Evolutionary conservation across 2,888 invertebrate species (phyloP).

Genomic region (Tromatobia lineatoria): DNA sequence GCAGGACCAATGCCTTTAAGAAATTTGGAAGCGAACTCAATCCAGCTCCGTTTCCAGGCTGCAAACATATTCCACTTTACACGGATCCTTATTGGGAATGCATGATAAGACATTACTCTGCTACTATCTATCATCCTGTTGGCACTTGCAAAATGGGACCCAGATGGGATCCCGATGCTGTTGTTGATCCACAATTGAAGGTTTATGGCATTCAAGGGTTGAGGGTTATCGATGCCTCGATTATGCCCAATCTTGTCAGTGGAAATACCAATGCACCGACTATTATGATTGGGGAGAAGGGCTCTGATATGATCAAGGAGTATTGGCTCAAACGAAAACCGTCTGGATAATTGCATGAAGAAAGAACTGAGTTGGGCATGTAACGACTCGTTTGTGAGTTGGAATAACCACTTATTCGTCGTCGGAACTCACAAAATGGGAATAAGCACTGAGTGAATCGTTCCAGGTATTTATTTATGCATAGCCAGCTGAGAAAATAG

Average conservation of each 20-base stretch:
- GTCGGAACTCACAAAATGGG: too few relatives aligned
- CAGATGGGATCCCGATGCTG: constrained; percentile 93
- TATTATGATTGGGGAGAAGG: constrained; percentile 97
- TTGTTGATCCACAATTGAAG: constrained; percentile 92
- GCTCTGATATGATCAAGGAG: constrained; percentile 94
- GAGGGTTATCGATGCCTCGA: constrained; percentile 94
- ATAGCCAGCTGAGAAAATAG: too few relatives aligned
- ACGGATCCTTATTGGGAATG: constrained; percentile 95
- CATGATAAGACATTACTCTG: constrained; percentile 92
- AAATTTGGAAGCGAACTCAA: constrained; percentile 91
- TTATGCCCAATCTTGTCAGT: constrained; percentile 94
- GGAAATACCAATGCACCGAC: constrained; percentile 95
- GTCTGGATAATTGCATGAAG: not conserved
- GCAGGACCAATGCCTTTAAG: constrained; percentile 92
- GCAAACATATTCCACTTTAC: constrained; percentile 89
- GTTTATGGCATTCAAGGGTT: constrained; percentile 93
- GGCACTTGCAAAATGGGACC: constrained; percentile 97
- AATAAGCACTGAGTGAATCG: too few relatives aligned
- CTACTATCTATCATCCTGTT: constrained; percentile 94
- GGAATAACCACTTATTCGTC: too few relatives aligned
- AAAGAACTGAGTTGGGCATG: too few relatives aligned
- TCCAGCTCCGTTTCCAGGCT: constrained; percentile 92
- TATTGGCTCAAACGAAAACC: constrained; percentile 89
- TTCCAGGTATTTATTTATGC: too few relatives aligned
- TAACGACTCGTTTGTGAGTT: too few relatives aligned